Base-by-base conservation (phyloP, 2,113 vertebrate species). In the Aegithalos caudatus region DNA sequence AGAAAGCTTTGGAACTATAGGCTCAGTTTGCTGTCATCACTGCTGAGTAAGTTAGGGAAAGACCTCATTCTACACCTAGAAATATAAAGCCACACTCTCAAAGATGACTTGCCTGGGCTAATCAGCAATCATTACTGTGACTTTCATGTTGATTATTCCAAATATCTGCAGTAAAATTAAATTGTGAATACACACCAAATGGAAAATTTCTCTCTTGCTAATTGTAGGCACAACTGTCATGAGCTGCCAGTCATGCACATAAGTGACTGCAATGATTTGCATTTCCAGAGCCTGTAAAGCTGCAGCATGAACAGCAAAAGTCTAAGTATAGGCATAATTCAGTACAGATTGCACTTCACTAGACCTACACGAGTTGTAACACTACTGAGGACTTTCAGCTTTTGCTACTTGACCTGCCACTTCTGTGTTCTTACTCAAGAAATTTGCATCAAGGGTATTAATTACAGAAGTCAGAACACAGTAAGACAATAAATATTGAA, bases 401-500 rank as follows among this genome's bases (percentile, higher is more conserved):
- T 93, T 80, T 80, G 76, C 91, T 94, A 54, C 67, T 90, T 80
- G 54, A 81, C 45, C 66, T 83, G 23, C 31, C 77, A 76, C 35
- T 81, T 86, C 33, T 27, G 25, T 69, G 89, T 61, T 87, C 90
- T 91, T 65, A 74, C 25, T 67, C 7, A 70, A 45, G 29, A 83
- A 94, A 95, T 76, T 72, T 56, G 47, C 66, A 95, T 87, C 77
- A 65, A 76, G 77, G 65, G 57, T 84, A 92, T 95, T 95, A 97
- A 97, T 97, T 97, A 97, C 82, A 94, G 54, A 92, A 96, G 66
- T 76, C 71, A 90, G 79, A 96, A 86, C 33, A 70, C 24, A 84
- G n/a, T 71, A 72, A 84, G 45, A 81, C 38, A 42, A 81, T 40
- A 86, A 88, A 86, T 37, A 57, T 19, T 62, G 42, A 86, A 81